Percentiles rank a stretch among this genome's conserved stretches.
These are phyloP conservation scores for Leucoma salicis DNA, from an alignment of 2,888 invertebrate genomes.

Conservation along the genomic window DNA sequence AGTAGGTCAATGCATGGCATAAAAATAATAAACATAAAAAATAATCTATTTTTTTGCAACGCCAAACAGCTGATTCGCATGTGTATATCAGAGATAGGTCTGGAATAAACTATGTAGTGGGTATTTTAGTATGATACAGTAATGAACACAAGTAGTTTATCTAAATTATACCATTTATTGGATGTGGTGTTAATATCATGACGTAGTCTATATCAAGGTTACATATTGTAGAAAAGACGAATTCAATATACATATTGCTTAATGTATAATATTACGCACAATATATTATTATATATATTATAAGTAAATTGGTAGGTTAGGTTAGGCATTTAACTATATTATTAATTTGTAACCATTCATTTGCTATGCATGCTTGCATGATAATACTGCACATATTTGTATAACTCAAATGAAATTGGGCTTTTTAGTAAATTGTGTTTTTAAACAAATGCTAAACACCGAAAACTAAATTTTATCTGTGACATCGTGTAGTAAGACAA, in stretches of 20 bases:
- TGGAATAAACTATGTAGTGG: constrained; percentile 13
- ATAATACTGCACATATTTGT: constrained; percentile 10
- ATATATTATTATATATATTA: not conserved
- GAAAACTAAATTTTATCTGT: too few relatives aligned
- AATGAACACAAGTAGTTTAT: too few relatives aligned
- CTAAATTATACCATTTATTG: not conserved
- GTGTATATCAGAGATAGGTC: constrained; percentile 14
- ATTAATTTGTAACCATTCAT: not conserved
- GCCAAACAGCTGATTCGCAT: too few relatives aligned
- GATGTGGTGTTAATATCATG: not conserved
- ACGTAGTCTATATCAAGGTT: too few relatives aligned
- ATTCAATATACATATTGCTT: not conserved
- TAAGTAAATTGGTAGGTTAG: not conserved
- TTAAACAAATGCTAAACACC: too few relatives aligned
- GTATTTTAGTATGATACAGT: too few relatives aligned
- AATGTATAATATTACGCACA: not conserved
- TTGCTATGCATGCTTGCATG: constrained; percentile 6
- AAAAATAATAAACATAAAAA: too few relatives aligned
- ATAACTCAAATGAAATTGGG: constrained; percentile 3
- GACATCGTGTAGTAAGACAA: too few relatives aligned
- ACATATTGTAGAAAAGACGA: not conserved
- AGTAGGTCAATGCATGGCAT: too few relatives aligned
- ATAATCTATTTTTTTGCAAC: too few relatives aligned
- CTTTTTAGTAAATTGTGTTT: too few relatives aligned
- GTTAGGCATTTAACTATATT: not conserved